phyloP scores from a whole-genome alignment of 2,888 invertebrate genomes.

The Drosophila putrida region DNA sequence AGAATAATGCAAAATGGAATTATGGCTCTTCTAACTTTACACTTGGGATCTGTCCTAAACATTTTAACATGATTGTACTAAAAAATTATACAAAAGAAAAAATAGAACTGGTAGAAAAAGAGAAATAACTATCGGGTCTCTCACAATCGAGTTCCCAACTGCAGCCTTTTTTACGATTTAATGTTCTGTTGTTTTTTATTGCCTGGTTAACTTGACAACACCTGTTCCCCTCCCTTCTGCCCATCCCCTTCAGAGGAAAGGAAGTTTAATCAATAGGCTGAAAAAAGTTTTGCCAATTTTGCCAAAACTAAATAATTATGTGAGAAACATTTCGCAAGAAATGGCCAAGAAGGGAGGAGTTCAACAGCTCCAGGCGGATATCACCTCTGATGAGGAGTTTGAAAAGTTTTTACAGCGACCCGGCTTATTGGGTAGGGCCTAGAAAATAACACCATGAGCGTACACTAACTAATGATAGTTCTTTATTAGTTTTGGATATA shows the following conservation, averaged over 20 bases:
- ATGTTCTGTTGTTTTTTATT: neutral
- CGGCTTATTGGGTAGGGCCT: slow-evolving; percentile 89
- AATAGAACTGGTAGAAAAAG: too few species aligned
- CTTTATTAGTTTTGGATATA: slow-evolving; percentile 90
- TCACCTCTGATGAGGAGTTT: slow-evolving; percentile 95
- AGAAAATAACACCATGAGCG: neutral
- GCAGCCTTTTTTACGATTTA: too few species aligned
- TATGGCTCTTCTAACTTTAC: too few species aligned
- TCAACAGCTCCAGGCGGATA: slow-evolving; percentile 92
- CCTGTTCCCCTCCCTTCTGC: neutral
- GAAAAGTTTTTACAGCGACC: slow-evolving; percentile 91
- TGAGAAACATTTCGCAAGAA: slow-evolving; percentile 53
- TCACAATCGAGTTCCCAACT: too few species aligned
- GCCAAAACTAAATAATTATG: slow-evolving; percentile 25
- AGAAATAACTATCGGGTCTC: too few species aligned
- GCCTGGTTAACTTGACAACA: slow-evolving; percentile 38
- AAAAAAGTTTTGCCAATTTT: slow-evolving; percentile 29
- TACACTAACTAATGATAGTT: neutral
- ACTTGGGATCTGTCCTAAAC: too few species aligned
- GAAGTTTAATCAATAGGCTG: slow-evolving; percentile 55
- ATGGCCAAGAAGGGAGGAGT: slow-evolving; percentile 93
- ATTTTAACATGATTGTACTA: too few species aligned
- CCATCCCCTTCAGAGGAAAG: neutral
- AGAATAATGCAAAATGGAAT: too few species aligned
- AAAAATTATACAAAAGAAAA: too few species aligned